These are phyloP conservation scores for Thunnus albacares DNA, from an alignment of 2,797 vertebrate genomes.

Conservation along the genomic window DNA sequence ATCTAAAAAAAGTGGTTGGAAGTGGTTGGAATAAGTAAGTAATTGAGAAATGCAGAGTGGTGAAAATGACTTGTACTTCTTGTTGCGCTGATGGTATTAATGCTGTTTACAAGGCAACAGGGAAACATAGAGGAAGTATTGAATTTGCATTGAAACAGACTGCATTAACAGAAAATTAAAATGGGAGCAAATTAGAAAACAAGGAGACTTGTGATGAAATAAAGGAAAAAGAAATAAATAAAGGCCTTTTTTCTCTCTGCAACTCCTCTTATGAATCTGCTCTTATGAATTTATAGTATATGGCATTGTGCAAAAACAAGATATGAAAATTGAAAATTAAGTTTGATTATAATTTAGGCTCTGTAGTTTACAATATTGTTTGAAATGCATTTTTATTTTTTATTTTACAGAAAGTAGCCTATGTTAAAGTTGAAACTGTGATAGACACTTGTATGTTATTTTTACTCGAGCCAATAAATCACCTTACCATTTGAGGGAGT, in stretches of 20 bases:
- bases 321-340: no score
- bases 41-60: no score
- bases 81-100: no score
- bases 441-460: neutral
- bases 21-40: no score
- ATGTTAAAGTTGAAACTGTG: neutral
- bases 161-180: neutral
- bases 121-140: neutral
- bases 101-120: neutral
- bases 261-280: no score
- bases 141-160: neutral
- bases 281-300: no score
- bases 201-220: neutral
- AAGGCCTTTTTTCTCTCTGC: no score
- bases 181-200: no score
- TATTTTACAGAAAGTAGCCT: neutral
- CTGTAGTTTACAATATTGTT: neutral
- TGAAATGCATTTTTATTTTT: neutral
- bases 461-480: slow-evolving; percentile 34
- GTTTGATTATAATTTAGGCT: neutral
- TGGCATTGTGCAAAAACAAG: no score
- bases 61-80: no score
- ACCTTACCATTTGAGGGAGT: slow-evolving; percentile 30
- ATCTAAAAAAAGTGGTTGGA: no score
- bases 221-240: neutral